phyloP scores from a whole-genome alignment of 2,797 vertebrate species.

The Myoxocephalus aenaeus region DNA sequence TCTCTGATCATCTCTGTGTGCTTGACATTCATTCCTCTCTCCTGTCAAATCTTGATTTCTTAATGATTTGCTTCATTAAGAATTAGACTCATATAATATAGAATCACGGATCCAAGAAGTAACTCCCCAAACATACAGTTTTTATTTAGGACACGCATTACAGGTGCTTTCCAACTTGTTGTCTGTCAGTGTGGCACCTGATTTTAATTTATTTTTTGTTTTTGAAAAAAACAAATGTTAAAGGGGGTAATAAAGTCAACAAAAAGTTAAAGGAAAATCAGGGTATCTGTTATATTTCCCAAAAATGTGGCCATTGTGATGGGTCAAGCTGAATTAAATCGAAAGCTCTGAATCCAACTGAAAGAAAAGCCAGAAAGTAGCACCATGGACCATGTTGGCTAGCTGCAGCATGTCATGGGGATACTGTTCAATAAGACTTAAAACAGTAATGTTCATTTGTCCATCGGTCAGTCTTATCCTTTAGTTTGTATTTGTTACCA shows the following conservation, averaged over 20 bases:
- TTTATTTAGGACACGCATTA: not conserved
- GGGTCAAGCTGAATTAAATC: not conserved
- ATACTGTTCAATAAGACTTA: not conserved
- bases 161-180: not conserved
- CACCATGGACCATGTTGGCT: not conserved
- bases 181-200: not conserved
- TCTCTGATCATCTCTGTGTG: conserved; percentile 10
- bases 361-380: not conserved
- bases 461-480: not conserved
- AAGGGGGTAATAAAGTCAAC: too few species aligned
- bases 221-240: too few species aligned
- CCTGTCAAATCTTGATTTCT: conserved; percentile 38
- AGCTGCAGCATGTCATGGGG: not conserved
- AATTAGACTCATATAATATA: conserved; percentile 8
- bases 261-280: not conserved
- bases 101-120: not conserved
- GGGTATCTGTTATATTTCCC: not conserved
- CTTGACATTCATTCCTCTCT: conserved; percentile 15
- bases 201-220: too few species aligned
- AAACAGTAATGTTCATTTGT: not conserved
- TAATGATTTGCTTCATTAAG: conserved; percentile 33
- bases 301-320: not conserved
- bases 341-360: not conserved
- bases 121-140: not conserved
- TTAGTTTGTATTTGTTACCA: not conserved